Evolutionary conservation across 92 coral and sea anemone genomes (phyloP), one percentile per base, ranked within the genome.

Genomic region (Epizoanthus rinbou): DNA sequence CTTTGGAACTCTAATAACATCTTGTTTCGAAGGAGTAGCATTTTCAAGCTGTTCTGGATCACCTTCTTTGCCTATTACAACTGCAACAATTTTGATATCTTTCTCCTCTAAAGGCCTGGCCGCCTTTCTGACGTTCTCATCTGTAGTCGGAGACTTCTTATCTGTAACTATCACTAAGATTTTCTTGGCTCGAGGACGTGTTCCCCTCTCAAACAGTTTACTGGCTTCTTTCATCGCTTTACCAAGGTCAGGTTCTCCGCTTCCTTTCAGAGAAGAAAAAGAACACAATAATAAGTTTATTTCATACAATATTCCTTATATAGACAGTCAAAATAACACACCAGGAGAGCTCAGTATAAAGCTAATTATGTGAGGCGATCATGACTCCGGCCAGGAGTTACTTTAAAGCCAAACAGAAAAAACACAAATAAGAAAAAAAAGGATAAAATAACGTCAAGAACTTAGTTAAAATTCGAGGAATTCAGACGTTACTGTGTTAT

Each of bases 81-180:
- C 92, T 14, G 92, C 93, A 3, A 93, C 52, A 13, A 93, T 62
- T 64, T 88, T 70, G 50, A 93, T 80, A 19, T 82, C 85, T 17
- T 86, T 75, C 37, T 89, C 89, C 18, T 35, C 62, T 5, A 93
- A 68, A 6, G 89, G 91, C 18, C 74, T 84, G 11, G 88, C 94
- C 19, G 89, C 87, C 23, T 76, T 80, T 73, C 86, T 87, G 54
- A 93, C 74, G 50, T 91, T 89, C 31, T 73, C 73, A 19, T 75
- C 79, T 33, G 88, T 82, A 52, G 87, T 89, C 71, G 62, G 82
- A 15, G 98, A 89, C 70, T 85, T 89, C 33, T 87, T 85, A 75
- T 95, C 98, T 64, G 93, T 84, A 64, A 95, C 86, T 65, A 95
- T 87, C 35, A 95, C 95, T 17, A 93, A 84, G 6, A 93, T 92